Base-by-base conservation (phyloP, 2,797 vertebrate genomes). In the Picus viridis region DNA sequence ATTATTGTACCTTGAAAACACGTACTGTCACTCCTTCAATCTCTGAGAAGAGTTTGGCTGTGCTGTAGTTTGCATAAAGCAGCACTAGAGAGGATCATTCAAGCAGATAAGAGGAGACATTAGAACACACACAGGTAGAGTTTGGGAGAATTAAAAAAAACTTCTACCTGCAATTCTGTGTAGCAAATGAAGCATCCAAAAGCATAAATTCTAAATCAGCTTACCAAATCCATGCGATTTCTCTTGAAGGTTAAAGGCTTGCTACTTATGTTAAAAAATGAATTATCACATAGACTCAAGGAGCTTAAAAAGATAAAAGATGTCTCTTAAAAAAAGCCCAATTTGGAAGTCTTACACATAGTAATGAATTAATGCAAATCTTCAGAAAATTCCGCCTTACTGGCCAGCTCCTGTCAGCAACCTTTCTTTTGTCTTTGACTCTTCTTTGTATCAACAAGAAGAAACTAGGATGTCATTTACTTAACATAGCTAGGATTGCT, bases 1-100 rank as follows among this genome's bases (percentile, higher is more conserved):
- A 92, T 96, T 92, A 95, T 85, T 7, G 22, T 91, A 88, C 95
- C 92, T 96, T 92, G 94, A 97, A 97, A 96, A 92, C 91, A 91
- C 2, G 32, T 83, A 36, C 64, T 88, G 90, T 94, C 95, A 89
- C 76, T 90, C 69, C 89, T 74, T 90, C 79, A 79, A 6, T 86
- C 92, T 93, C 73, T 22, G 63, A 73, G 78, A 78, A 53, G 73
- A 78, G 59, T 94, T 85, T 88, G 92, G 62, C 59, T 70, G 13
- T 89, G 87, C 73, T 24, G 6, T 30, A 62, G 57, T 71, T 85
- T 88, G 94, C 65, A 85, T 78, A 62, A 49, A 87, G 58, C 34
- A 83, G 74, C 59, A 63, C 62, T 88, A 9, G 47, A 59, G 73
- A 95, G 57, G 79, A 57, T 54, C 62, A 63, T 83, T 93, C 82